Evolutionary conservation across 2,797 vertebrate species (phyloP), one percentile per base, ranked within the genome.

Genomic region (Rhinatrema bivittatum): DNA sequence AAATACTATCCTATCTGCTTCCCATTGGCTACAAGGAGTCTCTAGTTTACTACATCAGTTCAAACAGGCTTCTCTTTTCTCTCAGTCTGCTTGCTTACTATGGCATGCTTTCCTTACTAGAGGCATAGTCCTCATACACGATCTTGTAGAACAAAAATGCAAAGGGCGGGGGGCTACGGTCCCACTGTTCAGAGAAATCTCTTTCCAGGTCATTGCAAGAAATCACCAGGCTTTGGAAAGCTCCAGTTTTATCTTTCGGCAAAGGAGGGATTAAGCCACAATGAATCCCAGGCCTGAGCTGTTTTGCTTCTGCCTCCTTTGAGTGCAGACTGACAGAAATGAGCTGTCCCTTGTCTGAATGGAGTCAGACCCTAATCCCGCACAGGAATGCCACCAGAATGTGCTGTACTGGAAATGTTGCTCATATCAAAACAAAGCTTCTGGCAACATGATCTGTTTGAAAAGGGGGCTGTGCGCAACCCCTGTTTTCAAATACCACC

Each of bases 121-220:
- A 66, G 56, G 61, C 64, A 62, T 62, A 53, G 57, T 50, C 46
- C 56, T 55, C 42, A 56, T 56, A 56, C 57, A 62, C 62, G 40
- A 50, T 60, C 46, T 52, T 68, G 59, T 63, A 70, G 63, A 72
- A 60, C 65, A 56, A 57, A 66, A 70, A 57, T n/a, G n/a, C n/a
- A n/a, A n/a, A n/a, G n/a, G n/a, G n/a, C n/a, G n/a, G n/a, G n/a
- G 54, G 50, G 52, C 69, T 70, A 60, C 68, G 57, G 70, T 61
- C 36, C 42, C 56, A 58, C 5, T 68, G 53, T 70, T 68, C 62
- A 60, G 55, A 61, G 58, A 68, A 65, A 64, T 70, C 56, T 53
- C 58, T 68, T 65, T 75, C 53, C 71, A 70, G 70, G 69, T 74
- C 64, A 74, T 42, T 56, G 61, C 57, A 70, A 70, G 61, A 71